Base-by-base conservation (phyloP, 2,797 vertebrate genomes). In the Anisognathus igniventris region DNA sequence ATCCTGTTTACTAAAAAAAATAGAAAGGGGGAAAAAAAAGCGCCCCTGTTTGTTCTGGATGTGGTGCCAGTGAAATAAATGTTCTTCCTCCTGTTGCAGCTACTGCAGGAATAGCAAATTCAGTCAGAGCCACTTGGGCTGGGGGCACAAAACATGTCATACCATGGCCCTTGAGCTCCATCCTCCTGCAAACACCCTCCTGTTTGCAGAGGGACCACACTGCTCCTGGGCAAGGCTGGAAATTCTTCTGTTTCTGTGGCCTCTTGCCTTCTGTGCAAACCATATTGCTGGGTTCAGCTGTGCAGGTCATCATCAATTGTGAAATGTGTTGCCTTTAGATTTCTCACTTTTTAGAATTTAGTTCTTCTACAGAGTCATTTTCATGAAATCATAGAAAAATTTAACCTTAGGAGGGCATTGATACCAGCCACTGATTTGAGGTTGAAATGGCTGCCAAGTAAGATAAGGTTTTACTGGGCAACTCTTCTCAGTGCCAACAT, bases 1-100 rank as follows among this genome's bases (percentile, higher is more conserved):
- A 86, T 94, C 86, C 95, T 95, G 92, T 94, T 96, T 96, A 86
- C 61, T 18, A 8, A 67, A 25, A 67, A 56, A 54, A n/a, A 54
- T 16, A 70, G 18, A 23, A 28, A 53, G 17, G 27, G 20, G 12
- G 15, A 17, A 42, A 83, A 47, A 53, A 72, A 83, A 30, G 18
- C 30, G 5, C 45, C 70, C 45, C 67, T 81, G 47, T 92, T 95
- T 96, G 80, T 93, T 81, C 86, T 83, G 66, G 60, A 61, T 53
- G 30, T 65, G 72, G 40, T 76, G 67, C 58, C 57, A 88, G 73
- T 35, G 57, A 74, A 72, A 81, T 37, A 45, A 88, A 50, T 48
- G 53, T 54, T 80, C 57, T 64, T 68, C 56, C 20, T 88, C 79
- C 70, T 35, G 53, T 8, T 64, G 40, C 67, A 71, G 85, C 73